Conservation (phyloP, 2,888 invertebrate species). For the Eilema griseolum region DNA sequence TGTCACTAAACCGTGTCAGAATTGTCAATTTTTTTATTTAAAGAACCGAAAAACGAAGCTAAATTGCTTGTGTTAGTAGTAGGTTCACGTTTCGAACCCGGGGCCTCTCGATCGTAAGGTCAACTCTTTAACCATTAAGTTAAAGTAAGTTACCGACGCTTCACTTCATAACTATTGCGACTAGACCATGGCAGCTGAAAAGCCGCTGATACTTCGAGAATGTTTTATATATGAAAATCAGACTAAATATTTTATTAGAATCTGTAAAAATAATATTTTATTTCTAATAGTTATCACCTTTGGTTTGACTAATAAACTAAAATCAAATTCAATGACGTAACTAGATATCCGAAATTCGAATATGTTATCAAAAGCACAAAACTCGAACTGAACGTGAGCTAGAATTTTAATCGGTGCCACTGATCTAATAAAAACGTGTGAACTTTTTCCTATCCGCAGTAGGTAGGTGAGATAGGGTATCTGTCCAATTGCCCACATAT, state of each 20-base stretch:
- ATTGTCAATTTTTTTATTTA: no score
- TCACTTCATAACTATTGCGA: no score
- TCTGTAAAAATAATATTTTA: background rate
- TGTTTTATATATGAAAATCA: background rate
- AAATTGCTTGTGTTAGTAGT: no score
- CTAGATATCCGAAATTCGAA: background rate
- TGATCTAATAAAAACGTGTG: slow-evolving; percentile 42
- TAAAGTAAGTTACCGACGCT: no score
- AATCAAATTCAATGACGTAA: background rate
- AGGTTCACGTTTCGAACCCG: no score
- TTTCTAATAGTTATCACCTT: background rate
- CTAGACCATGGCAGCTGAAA: no score
- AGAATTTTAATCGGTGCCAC: background rate
- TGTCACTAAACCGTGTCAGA: no score
- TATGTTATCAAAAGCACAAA: background rate
- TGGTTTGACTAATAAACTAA: background rate
- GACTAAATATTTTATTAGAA: background rate
- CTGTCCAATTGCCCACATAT: slow-evolving; percentile 37
- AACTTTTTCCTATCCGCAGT: slow-evolving; percentile 32
- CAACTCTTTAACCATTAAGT: no score
- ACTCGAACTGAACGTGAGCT: background rate
- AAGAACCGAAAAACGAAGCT: no score
- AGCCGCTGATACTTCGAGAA: background rate
- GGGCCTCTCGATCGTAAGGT: no score
- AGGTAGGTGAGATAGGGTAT: slow-evolving; percentile 47